A percentile compares a stretch with the other conserved stretches of the same genome.
phyloP scores from a whole-genome alignment of 2,888 invertebrate genomes.

The Brachylomia viminalis region DNA sequence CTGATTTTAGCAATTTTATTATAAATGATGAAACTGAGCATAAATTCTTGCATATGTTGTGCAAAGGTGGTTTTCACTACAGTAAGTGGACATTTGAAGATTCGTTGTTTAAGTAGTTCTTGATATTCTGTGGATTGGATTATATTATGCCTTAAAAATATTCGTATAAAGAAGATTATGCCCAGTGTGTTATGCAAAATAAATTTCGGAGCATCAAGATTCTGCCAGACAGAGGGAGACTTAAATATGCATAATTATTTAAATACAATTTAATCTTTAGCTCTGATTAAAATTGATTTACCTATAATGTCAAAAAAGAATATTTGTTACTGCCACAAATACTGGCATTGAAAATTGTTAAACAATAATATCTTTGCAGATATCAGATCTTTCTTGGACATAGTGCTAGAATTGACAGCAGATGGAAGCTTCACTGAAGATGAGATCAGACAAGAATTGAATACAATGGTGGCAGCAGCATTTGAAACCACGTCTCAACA shows the following conservation, averaged over 20 bases:
- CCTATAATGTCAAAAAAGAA: neutral
- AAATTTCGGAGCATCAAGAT: too few relatives aligned
- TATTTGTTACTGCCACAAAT: neutral
- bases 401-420: slow-evolving; percentile 20
- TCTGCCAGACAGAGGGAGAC: too few relatives aligned
- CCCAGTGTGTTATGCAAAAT: too few relatives aligned
- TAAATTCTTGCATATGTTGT: too few relatives aligned
- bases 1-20: too few relatives aligned
- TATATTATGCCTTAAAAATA: too few relatives aligned
- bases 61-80: too few relatives aligned
- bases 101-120: too few relatives aligned
- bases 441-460: slow-evolving; percentile 23
- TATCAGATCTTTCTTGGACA: slow-evolving; percentile 28
- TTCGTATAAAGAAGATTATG: too few relatives aligned
- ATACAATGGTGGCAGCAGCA: slow-evolving; percentile 29
- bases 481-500: slow-evolving; percentile 41
- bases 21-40: too few relatives aligned
- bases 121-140: too few relatives aligned
- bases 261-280: neutral
- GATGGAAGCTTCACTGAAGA: slow-evolving; percentile 18
- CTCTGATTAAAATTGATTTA: neutral
- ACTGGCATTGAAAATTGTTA: neutral
- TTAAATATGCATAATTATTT: neutral
- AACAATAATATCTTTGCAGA: neutral
- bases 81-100: too few relatives aligned